Evolutionary conservation across 2,797 vertebrate species (phyloP).

Genomic region (Leucoraja ocellata): DNA sequence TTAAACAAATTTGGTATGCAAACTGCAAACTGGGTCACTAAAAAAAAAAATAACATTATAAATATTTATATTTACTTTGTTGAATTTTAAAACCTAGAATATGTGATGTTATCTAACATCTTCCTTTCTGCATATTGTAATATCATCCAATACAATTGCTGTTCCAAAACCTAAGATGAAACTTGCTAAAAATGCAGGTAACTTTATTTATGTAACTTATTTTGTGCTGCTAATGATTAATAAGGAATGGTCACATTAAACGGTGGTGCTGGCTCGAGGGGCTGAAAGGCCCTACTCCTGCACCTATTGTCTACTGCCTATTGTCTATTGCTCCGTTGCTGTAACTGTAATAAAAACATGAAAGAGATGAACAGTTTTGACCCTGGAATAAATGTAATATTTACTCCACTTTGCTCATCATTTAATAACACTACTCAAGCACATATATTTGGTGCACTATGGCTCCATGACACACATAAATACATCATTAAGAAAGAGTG

Average conservation of each 20-base stretch:
- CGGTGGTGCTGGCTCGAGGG: too few species aligned
- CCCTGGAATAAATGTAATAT: background rate
- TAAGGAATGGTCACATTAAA: background rate
- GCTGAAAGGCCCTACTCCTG: too few species aligned
- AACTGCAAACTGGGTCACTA: background rate
- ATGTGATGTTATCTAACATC: background rate
- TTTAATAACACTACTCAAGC: background rate
- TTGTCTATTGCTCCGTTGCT: too few species aligned
- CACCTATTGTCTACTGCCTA: too few species aligned
- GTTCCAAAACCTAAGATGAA: too few species aligned
- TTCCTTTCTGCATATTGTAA: background rate
- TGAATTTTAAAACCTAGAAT: background rate
- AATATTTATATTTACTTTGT: background rate
- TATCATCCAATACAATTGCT: background rate
- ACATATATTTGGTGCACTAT: too few species aligned
- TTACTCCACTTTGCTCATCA: background rate
- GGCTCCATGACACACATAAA: background rate
- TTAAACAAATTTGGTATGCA: background rate
- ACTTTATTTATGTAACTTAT: background rate
- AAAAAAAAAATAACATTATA: background rate
- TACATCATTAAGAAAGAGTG: background rate
- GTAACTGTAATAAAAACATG: too few species aligned
- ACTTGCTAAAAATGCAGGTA: background rate
- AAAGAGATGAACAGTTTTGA: background rate
- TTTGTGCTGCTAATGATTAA: background rate